Base-by-base conservation (phyloP, 2,888 invertebrate species). In the Netelia fuscicornis region DNA sequence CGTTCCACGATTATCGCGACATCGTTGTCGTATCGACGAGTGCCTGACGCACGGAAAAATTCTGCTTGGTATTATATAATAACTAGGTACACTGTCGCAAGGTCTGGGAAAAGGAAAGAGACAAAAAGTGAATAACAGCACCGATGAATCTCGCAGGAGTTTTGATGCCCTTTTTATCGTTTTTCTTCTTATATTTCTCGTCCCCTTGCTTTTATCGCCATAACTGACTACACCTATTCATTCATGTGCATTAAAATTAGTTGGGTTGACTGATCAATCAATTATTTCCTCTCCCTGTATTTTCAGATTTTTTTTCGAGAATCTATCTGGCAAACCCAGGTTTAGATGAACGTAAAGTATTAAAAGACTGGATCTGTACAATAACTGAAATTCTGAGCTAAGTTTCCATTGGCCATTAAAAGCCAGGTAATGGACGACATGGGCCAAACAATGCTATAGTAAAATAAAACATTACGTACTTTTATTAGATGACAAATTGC, bases 271-370 rank as follows among this genome's bases (percentile, higher is more conserved):
- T 13, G 48, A 62, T 62, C 23, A 58, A 23, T 58, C 58, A 17
- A 58, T 25, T 25, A 17, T n/a, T 9, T 17, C 44, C n/a, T 42
- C 17, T 17, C 42, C n/a, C 13, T 65, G 17, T 2, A 37, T 72
- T 72, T 68, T 20, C 67, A 84, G 84, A 25, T 81, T 23, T 71
- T 80, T 6, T 81, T 84, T 6, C 72, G 81, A 9, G 54, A 81
- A 67, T 5, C 65, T 11, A 25, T 81, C n/a, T 84, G 84, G 84
- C 72, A 71, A 80, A 76, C 70, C 25, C 23, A 62, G 60, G 52
- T 42, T 62, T 65, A 10, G 62, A 30, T 52, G 54, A 6, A 42
- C 9, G 44, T 44, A 64, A 17, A 42, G 25, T 10, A 52, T 9
- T 11, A 52, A 25, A 42, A 64, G 17, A 30, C 25, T 60, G 70